Conservation (phyloP, 2,888 invertebrate genomes). For the Spodoptera exigua region DNA sequence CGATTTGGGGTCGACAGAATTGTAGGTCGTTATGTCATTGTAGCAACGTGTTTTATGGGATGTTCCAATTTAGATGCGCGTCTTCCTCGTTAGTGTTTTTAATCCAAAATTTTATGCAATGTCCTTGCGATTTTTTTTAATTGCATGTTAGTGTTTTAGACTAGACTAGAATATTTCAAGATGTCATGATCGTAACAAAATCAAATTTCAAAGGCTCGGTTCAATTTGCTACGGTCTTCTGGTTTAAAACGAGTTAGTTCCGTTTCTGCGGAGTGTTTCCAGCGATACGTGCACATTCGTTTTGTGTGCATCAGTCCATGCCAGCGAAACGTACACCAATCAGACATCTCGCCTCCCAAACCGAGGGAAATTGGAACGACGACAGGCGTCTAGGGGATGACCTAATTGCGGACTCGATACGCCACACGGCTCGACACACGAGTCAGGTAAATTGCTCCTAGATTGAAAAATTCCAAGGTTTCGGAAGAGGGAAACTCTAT, state of each 20-base stretch:
- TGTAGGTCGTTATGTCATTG: not conserved
- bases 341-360: not conserved
- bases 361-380: not conserved
- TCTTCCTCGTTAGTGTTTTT: too few species aligned
- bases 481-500: too few species aligned
- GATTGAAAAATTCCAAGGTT: not conserved
- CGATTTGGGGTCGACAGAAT: conserved; percentile 1
- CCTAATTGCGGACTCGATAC: not conserved
- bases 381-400: not conserved
- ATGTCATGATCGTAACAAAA: too few species aligned
- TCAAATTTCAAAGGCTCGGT: too few species aligned
- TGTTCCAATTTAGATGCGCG: too few species aligned
- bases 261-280: too few species aligned
- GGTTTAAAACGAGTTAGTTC: conserved; percentile 3
- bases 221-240: too few species aligned
- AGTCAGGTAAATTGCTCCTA: not conserved
- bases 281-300: not conserved
- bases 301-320: not conserved
- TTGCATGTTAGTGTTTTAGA: too few species aligned
- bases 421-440: not conserved
- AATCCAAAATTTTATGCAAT: too few species aligned
- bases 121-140: too few species aligned
- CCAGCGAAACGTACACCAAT: not conserved
- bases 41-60: too few species aligned
- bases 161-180: too few species aligned